Evolutionary conservation across 2,888 invertebrate species (phyloP), one percentile per base, ranked within the genome.

Genomic region (Ceramica pisi): DNA sequence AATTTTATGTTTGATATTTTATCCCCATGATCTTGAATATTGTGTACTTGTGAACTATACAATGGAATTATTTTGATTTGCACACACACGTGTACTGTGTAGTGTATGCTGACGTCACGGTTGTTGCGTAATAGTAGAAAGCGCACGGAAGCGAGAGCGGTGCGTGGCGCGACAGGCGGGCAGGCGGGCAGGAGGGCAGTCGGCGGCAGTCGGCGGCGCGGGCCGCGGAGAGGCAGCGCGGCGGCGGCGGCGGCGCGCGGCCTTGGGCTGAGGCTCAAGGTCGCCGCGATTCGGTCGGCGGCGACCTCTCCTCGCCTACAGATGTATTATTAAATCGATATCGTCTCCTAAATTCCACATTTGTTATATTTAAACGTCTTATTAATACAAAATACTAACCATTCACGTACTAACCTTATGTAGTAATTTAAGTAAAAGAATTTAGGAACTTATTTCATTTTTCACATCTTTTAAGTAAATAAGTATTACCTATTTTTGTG

Each of bases 251-350:
- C 55, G 23, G 10, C 62, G 44, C 71, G 41, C 70, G 67, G 57
- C 79, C 84, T 82, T 78, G 56, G 12, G n/a, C 56, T 12, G 38
- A 35, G 21, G 57, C 48, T 44, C 75, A 77, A 83, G 84, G 84
- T 48, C 82, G 66, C 56, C 75, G 50, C 61, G 46, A 51, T 8
- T 55, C 57, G 56, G 69, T 41, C 59, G 75, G 67, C 71, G 59
- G 57, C 62, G 60, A 70, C 70, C 70, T 79, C 53, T 64, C 35
- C 44, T 65, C n/a, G 56, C 41, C 48, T 51, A 66, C 63, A 59
- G 31, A 55, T 62, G n/a, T n/a, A 46, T 60, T n/a, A 46, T 60
- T 38, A 21, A 68, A 80, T 80, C 68, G 59, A 81, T 81, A 66
- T 38, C 46, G 50, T 53, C 50, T 59, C 48, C 50, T 21, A 41